Percentiles rank a stretch among this genome's conserved stretches.
These are phyloP conservation scores for Daboia siamensis DNA, from an alignment of 2,113 vertebrate species.

Conservation along the genomic window DNA sequence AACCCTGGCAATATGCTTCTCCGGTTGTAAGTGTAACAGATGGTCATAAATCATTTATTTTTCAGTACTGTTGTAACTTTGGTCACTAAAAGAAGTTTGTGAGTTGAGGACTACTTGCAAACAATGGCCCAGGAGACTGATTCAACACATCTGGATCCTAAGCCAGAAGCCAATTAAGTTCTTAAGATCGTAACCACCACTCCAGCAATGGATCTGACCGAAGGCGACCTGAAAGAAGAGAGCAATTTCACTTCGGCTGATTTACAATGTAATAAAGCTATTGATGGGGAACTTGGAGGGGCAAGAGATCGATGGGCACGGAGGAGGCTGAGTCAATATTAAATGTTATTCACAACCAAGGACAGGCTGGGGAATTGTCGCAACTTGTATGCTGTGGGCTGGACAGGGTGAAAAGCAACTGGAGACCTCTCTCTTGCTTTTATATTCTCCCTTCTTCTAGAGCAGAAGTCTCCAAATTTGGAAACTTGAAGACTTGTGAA, in stretches of 20 bases:
- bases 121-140: background rate
- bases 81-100: too few species aligned
- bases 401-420: background rate
- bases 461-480: too few species aligned
- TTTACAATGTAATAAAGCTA: background rate
- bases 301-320: background rate
- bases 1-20: too few species aligned
- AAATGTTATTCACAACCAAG: background rate
- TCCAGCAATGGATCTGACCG: background rate
- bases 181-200: background rate
- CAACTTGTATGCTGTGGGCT: background rate
- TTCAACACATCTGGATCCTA: background rate
- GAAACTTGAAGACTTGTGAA: too few species aligned
- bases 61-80: too few species aligned
- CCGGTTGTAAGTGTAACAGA: too few species aligned
- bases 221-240: background rate
- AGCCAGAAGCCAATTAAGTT: background rate
- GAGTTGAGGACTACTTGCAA: background rate
- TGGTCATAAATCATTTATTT: too few species aligned
- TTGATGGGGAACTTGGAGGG: background rate
- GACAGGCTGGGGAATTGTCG: background rate
- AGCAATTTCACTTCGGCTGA: background rate
- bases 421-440: background rate
- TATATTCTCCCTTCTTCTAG: background rate
- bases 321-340: background rate